phyloP scores from a whole-genome alignment of 2,797 vertebrate genomes.

The Ambastaia sidthimunki region DNA sequence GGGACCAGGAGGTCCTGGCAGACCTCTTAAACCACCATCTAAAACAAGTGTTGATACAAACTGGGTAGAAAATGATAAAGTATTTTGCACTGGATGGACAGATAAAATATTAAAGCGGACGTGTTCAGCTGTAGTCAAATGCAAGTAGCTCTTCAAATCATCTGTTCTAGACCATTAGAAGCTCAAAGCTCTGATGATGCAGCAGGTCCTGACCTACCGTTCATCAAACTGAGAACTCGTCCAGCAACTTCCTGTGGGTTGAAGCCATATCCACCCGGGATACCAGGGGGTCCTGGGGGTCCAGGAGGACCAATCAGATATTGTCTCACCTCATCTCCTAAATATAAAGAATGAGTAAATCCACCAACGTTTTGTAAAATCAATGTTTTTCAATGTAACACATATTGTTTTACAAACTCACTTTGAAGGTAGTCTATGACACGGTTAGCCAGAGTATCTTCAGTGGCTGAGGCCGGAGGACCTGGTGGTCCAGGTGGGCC shows the following conservation, averaged over 20 bases:
- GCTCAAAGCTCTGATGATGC: slow-evolving; percentile 67
- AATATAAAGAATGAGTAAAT: slow-evolving; percentile 14
- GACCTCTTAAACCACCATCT: slow-evolving; percentile 79
- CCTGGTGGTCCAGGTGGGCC: slow-evolving; percentile 88
- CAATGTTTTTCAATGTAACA: not conserved
- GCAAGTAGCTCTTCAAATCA: too few relatives aligned
- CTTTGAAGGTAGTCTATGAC: slow-evolving; percentile 85
- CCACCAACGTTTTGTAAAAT: not conserved
- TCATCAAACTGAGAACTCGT: slow-evolving; percentile 81
- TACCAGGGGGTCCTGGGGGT: slow-evolving; percentile 72
- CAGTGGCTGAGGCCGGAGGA: slow-evolving; percentile 74
- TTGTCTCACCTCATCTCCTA: slow-evolving; percentile 87
- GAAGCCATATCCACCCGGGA: slow-evolving; percentile 65
- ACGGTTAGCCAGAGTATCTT: slow-evolving; percentile 80
- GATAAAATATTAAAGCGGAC: not conserved
- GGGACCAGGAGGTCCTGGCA: slow-evolving; percentile 82
- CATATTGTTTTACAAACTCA: slow-evolving; percentile 69
- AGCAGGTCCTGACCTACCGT: slow-evolving; percentile 72
- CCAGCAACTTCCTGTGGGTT: slow-evolving; percentile 84
- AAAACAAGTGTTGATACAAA: not conserved
- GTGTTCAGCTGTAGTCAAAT: slow-evolving; percentile 67
- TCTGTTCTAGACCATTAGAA: too few relatives aligned
- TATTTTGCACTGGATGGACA: not conserved
- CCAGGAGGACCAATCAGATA: slow-evolving; percentile 81
- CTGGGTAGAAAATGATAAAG: not conserved